Conservation (phyloP, 2,888 invertebrate genomes). For the Polyommatus icarus region DNA sequence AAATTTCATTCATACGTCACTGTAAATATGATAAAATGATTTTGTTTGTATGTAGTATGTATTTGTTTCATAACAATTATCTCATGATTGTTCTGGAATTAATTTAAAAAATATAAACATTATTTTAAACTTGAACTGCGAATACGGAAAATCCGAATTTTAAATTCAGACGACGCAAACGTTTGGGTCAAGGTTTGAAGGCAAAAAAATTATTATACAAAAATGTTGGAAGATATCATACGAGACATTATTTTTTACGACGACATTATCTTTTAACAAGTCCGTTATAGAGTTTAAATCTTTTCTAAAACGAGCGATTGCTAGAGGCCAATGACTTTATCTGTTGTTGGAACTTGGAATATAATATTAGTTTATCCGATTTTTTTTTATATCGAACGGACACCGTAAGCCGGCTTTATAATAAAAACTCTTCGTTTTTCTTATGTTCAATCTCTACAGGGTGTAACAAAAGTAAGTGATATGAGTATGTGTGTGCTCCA, state of each 20-base stretch:
- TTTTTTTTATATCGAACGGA: no score
- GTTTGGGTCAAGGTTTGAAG: neutral
- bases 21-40: neutral
- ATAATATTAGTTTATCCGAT: no score
- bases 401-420: no score
- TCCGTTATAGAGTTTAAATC: neutral
- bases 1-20: neutral
- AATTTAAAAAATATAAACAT: neutral
- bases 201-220: slow-evolving; percentile 5
- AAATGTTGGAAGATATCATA: neutral
- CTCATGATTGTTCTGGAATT: neutral
- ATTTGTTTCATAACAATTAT: neutral
- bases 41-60: neutral
- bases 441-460: no score
- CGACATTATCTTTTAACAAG: neutral
- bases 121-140: neutral
- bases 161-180: slow-evolving; percentile 6
- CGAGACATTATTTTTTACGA: neutral
- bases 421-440: no score
- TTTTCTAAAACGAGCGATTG: neutral
- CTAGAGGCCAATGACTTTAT: neutral
- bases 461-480: no score
- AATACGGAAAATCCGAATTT: neutral
- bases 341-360: neutral
- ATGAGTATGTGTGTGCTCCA: no score